A percentile compares a stretch with the other conserved stretches of the same genome.
These are phyloP conservation scores for Sinodicranocentrus sp. DNA, from an alignment of 2,888 invertebrate species.

Conservation along the genomic window DNA sequence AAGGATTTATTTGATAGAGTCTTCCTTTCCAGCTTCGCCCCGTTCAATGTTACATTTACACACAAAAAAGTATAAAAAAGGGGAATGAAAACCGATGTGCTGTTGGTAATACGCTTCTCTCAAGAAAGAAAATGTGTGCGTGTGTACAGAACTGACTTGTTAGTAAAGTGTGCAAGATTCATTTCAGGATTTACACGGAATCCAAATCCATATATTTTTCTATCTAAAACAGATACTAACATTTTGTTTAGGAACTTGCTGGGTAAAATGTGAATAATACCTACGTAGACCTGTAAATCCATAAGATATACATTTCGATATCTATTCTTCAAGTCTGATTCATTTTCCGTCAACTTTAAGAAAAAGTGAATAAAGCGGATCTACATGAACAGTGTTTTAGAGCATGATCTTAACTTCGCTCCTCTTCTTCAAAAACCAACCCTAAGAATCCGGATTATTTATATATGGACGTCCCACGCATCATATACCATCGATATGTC, in stretches of 20 bases:
- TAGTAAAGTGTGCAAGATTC: not conserved
- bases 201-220: conserved; percentile 26
- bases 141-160: not conserved
- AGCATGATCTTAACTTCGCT: conserved; percentile 5
- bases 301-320: too few species aligned
- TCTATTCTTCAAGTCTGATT: not conserved
- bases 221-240: conserved; percentile 5
- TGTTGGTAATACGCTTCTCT: conserved; percentile 8
- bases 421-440: not conserved
- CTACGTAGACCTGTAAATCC: not conserved
- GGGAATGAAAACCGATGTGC: not conserved
- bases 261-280: not conserved
- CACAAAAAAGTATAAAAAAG: conserved; percentile 1
- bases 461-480: conserved; percentile 42
- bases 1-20: conserved; percentile 61
- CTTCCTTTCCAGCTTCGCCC: conserved; percentile 25
- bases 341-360: not conserved
- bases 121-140: not conserved
- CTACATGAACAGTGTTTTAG: not conserved
- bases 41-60: conserved; percentile 41
- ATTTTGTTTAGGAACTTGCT: not conserved
- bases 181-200: conserved; percentile 16
- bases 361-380: not conserved
- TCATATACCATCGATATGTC: conserved; percentile 56
- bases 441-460: conserved; percentile 38